Conservation (phyloP, 2,888 invertebrate species). For the Nasonovia ribisnigri region DNA sequence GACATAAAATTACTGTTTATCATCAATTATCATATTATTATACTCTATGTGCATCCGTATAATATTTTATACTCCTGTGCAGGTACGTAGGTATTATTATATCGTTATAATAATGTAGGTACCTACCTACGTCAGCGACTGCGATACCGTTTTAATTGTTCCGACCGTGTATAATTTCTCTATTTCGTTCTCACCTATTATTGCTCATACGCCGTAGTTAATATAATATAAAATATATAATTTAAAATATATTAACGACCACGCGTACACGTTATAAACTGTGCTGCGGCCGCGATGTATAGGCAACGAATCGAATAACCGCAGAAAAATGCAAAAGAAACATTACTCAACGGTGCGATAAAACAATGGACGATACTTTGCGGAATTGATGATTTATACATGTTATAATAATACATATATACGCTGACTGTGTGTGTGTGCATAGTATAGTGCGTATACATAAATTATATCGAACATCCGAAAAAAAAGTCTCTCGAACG, state of each 20-base stretch:
- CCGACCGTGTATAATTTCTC: neutral
- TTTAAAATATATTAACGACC: neutral
- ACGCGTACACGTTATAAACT: neutral
- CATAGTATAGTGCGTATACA: neutral
- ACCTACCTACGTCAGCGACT: neutral
- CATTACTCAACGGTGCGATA: slow-evolving; percentile 35
- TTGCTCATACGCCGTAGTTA: neutral
- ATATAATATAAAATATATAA: neutral
- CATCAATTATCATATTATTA: neutral
- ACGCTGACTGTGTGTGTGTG: neutral
- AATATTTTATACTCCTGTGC: neutral
- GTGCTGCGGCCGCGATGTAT: neutral
- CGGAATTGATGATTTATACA: neutral
- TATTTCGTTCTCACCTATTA: neutral
- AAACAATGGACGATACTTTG: slow-evolving; percentile 36
- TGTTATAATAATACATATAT: neutral
- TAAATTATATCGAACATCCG: neutral
- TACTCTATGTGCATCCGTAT: neutral
- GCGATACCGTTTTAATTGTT: slow-evolving; percentile 59
- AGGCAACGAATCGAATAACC: neutral
- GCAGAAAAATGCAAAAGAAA: neutral
- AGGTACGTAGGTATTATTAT: neutral
- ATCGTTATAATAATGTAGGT: neutral
- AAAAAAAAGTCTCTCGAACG: neutral
- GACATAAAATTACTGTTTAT: neutral